phyloP scores from a whole-genome alignment of 2,113 vertebrate genomes.

The Cavia porcellus region DNA sequence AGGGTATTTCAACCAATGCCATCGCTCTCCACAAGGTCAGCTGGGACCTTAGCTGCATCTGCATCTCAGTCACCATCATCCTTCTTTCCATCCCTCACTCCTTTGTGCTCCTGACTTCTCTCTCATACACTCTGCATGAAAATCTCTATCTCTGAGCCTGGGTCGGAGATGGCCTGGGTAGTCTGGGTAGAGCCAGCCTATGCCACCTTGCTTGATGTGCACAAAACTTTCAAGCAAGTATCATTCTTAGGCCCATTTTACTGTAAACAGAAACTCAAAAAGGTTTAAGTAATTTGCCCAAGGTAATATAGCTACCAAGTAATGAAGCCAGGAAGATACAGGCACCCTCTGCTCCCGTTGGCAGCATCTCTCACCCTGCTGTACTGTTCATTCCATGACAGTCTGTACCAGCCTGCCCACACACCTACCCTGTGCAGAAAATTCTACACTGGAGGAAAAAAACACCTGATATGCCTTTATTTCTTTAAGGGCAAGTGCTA shows the following conservation, averaged over 20 bases:
- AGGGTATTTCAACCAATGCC: neutral
- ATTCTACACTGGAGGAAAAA: neutral
- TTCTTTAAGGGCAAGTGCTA: neutral
- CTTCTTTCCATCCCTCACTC: neutral
- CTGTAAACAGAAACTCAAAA: slow-evolving; percentile 28
- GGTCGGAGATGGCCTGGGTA: neutral
- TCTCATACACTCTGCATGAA: neutral
- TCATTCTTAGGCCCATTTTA: neutral
- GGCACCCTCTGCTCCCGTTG: neutral
- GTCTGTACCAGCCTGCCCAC: neutral
- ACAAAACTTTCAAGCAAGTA: neutral
- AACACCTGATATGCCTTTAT: neutral
- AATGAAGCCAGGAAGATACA: neutral
- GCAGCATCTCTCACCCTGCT: neutral
- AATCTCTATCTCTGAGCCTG: neutral
- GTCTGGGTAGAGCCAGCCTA: neutral
- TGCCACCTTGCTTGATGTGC: neutral
- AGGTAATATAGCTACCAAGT: neutral
- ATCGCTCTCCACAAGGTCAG: neutral
- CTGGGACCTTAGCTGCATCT: neutral
- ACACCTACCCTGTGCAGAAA: neutral
- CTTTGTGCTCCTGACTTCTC: neutral
- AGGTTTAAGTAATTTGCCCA: neutral
- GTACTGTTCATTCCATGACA: neutral
- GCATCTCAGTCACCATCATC: neutral